Conservation (phyloP, 2,113 vertebrate species). For the Melanerpes formicivorus region DNA sequence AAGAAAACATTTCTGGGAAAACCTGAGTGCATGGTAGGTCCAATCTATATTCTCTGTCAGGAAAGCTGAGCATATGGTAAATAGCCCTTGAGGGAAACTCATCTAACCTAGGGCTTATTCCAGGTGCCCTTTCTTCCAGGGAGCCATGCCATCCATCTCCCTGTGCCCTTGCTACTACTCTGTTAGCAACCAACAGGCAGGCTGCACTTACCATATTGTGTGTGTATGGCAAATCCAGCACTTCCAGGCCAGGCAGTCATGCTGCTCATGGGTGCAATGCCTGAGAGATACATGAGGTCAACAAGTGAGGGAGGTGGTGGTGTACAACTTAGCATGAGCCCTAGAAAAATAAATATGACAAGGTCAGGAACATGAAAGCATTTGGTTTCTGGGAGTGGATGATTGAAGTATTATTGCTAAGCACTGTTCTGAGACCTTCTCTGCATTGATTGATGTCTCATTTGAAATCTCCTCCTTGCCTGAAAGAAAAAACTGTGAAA, state of each 20-base stretch:
- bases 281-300: neutral
- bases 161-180: neutral
- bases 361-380: neutral
- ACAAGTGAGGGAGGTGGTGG: neutral
- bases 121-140: neutral
- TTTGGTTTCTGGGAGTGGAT: neutral
- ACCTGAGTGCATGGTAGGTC: neutral
- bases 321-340: neutral
- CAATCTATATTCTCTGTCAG: neutral
- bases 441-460: constrained; percentile 3
- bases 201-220: neutral
- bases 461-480: constrained; percentile 25
- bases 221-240: neutral
- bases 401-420: neutral
- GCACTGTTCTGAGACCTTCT: neutral
- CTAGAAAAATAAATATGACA: neutral
- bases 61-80: neutral
- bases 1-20: neutral
- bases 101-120: neutral
- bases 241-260: neutral
- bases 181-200: neutral
- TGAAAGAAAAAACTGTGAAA: neutral
- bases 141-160: neutral
- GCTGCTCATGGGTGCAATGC: neutral
- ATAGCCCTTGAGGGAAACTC: neutral